These are phyloP conservation scores for Coracopsis vasa DNA, from an alignment of 2,113 vertebrate species.

Conservation along the genomic window DNA sequence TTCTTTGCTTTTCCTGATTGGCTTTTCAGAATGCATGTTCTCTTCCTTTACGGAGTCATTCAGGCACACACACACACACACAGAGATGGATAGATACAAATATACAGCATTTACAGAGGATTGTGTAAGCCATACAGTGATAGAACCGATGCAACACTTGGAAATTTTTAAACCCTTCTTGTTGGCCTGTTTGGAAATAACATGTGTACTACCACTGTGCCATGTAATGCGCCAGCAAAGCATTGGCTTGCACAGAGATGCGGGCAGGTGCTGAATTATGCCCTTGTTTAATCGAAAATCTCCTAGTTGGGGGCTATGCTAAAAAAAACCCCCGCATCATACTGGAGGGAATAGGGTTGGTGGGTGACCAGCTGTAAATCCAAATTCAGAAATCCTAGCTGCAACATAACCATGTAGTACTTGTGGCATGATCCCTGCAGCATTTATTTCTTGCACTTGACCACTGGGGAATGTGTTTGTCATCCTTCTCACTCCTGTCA, in stretches of 20 bases:
- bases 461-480: constrained; percentile 22
- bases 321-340: accelerated
- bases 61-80: background rate
- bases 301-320: background rate
- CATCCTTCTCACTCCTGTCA: background rate
- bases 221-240: background rate
- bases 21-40: background rate
- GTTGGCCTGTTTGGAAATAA: background rate
- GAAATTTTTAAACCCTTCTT: background rate
- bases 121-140: background rate
- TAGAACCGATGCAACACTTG: background rate
- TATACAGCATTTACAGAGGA: background rate
- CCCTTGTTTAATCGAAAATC: background rate
- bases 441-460: constrained; percentile 1
- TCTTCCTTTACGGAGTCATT: background rate
- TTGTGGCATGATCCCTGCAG: background rate
- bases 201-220: background rate
- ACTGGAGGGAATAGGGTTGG: background rate
- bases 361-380: background rate
- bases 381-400: background rate
- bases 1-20: background rate
- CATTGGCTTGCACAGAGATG: background rate
- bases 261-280: background rate
- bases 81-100: background rate
- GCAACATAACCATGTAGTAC: background rate